phyloP scores from a whole-genome alignment of 2,888 invertebrate genomes.

The Parascotia fuliginaria region DNA sequence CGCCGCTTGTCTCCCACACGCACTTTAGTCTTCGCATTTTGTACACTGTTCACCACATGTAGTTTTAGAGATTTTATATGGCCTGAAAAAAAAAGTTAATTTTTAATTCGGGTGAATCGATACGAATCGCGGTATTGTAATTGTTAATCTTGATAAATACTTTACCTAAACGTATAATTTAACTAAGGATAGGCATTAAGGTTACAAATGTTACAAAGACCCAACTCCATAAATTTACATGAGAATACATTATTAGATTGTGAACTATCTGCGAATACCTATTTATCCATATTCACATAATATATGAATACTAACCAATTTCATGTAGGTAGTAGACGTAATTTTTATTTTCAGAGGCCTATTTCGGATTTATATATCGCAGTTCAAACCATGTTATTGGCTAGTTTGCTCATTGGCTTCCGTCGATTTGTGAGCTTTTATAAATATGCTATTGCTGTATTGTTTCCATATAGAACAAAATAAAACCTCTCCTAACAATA shows the following conservation, averaged over 20 bases:
- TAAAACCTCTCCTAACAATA: slow-evolving; percentile 51
- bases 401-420: slow-evolving; percentile 18
- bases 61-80: not conserved
- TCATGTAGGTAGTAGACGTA: not conserved
- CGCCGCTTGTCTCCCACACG: slow-evolving; percentile 51
- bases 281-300: not conserved
- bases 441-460: slow-evolving; percentile 27
- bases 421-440: slow-evolving; percentile 18
- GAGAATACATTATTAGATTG: not conserved
- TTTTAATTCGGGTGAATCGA: not conserved
- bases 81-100: not conserved
- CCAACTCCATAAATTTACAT: slow-evolving; percentile 5
- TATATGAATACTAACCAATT: not conserved
- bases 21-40: slow-evolving; percentile 59
- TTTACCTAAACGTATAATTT: not conserved
- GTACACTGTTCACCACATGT: slow-evolving; percentile 19
- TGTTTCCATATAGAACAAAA: slow-evolving; percentile 43
- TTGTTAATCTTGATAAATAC: not conserved
- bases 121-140: too few relatives aligned
- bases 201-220: slow-evolving; percentile 11
- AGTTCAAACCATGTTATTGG: not conserved
- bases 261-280: not conserved
- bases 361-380: not conserved
- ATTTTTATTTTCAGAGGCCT: not conserved
- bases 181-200: slow-evolving; percentile 13